phyloP scores from a whole-genome alignment of 2,113 vertebrate genomes.

The Corynorhinus townsendii region DNA sequence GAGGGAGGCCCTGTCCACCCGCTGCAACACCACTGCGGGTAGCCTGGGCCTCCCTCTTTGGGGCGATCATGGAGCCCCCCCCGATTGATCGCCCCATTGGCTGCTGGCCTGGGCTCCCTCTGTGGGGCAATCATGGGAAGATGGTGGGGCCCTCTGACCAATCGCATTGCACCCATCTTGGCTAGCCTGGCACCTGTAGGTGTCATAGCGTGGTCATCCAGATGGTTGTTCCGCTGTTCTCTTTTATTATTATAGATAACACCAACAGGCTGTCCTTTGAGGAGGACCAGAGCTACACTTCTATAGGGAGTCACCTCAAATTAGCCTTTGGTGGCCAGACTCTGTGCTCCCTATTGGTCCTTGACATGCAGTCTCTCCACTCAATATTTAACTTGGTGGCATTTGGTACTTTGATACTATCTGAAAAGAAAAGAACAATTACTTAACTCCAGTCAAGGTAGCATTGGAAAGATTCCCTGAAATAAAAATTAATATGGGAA shows the following conservation, averaged over 20 bases:
- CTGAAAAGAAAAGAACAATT: background rate
- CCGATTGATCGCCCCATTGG: no score
- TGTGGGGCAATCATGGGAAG: no score
- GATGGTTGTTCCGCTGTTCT: no score
- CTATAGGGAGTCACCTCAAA: background rate
- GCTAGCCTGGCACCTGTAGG: no score
- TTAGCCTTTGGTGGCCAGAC: background rate
- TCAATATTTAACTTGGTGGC: background rate
- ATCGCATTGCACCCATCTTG: no score
- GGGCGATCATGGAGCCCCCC: no score
- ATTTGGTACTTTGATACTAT: background rate
- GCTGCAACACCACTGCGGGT: no score
- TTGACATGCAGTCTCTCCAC: background rate
- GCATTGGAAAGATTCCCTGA: background rate
- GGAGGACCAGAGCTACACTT: background rate
- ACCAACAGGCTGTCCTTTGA: background rate
- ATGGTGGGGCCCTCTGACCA: no score
- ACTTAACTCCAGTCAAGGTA: background rate
- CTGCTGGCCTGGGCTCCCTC: no score
- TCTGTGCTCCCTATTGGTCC: background rate
- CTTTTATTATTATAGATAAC: background rate
- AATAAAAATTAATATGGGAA: slow-evolving; percentile 20
- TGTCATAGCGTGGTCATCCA: no score
- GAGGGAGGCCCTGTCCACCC: no score
- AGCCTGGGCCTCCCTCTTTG: no score